phyloP scores from a whole-genome alignment of 53 echinoderm and acorn worm genomes.

The Crossaster papposus region DNA sequence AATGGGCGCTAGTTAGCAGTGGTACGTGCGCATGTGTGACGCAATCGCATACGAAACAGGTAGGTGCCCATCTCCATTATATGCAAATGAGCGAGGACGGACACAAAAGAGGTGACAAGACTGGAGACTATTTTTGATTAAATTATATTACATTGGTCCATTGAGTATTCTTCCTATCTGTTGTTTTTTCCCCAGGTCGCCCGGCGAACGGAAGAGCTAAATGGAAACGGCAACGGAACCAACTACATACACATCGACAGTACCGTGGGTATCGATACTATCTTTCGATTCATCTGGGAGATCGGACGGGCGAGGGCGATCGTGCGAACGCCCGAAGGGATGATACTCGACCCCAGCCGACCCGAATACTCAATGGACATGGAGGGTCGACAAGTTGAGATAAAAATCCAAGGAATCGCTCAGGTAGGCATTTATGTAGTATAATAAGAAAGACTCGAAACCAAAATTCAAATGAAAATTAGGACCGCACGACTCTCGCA shows the following conservation, averaged over 20 bases:
- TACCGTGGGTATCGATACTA: constrained; percentile 40
- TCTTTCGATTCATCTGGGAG: constrained; percentile 44
- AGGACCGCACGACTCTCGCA: neutral
- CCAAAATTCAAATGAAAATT: neutral
- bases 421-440: constrained; percentile 6
- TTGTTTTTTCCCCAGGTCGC: constrained; percentile 6
- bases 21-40: too few relatives aligned
- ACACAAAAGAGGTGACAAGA: too few relatives aligned
- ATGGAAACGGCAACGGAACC: neutral
- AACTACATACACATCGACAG: constrained; percentile 30
- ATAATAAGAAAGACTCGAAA: too few relatives aligned
- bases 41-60: too few relatives aligned
- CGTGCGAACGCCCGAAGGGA: constrained; percentile 31
- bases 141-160: too few relatives aligned
- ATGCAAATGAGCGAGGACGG: too few relatives aligned
- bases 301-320: neutral
- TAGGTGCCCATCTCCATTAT: too few relatives aligned
- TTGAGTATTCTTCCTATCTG: neutral
- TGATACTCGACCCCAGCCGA: neutral
- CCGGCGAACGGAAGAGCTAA: neutral
- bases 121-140: too few relatives aligned
- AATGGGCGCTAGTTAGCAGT: too few relatives aligned
- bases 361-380: constrained; percentile 11
- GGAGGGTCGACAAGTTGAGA: constrained; percentile 17
- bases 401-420: constrained; percentile 16